phyloP scores from a whole-genome alignment of 2,888 invertebrate species.

The Tetheella fluctuosa region DNA sequence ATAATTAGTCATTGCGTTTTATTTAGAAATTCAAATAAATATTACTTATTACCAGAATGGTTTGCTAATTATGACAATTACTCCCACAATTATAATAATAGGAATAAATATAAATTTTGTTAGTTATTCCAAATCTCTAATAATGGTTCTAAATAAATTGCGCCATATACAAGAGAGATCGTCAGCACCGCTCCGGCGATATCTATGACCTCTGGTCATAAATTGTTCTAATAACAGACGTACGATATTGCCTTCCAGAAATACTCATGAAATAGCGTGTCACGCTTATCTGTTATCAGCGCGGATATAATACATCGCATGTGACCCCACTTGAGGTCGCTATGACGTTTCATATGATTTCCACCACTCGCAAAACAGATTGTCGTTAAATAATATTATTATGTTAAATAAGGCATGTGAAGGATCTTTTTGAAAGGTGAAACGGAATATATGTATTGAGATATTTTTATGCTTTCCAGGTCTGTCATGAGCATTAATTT shows the following conservation, averaged over 20 bases:
- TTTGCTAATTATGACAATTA: not conserved
- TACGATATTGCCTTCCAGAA: constrained; percentile 51
- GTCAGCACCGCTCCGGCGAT: constrained; percentile 41
- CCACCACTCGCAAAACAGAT: constrained; percentile 19
- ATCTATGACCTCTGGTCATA: constrained; percentile 61
- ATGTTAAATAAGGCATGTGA: not conserved
- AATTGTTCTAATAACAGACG: constrained; percentile 47
- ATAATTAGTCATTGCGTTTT: constrained; percentile 22
- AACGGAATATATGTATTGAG: not conserved
- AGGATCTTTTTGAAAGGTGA: not conserved
- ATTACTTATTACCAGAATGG: too few relatives aligned
- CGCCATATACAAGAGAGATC: constrained; percentile 43
- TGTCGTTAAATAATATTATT: not conserved
- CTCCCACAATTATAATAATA: not conserved
- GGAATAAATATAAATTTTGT: not conserved
- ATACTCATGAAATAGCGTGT: constrained; percentile 51
- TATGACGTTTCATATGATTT: constrained; percentile 46
- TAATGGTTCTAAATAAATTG: constrained; percentile 18
- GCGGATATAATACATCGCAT: constrained; percentile 53
- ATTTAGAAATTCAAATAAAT: too few relatives aligned
- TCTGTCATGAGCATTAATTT: not conserved
- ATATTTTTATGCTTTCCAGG: not conserved
- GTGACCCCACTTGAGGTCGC: constrained; percentile 55
- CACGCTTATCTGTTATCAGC: constrained; percentile 58
- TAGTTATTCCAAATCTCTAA: not conserved